Evolutionary conservation across 2,113 vertebrate species (phyloP).

Genomic region (Lethenteron camtschaticum): DNA sequence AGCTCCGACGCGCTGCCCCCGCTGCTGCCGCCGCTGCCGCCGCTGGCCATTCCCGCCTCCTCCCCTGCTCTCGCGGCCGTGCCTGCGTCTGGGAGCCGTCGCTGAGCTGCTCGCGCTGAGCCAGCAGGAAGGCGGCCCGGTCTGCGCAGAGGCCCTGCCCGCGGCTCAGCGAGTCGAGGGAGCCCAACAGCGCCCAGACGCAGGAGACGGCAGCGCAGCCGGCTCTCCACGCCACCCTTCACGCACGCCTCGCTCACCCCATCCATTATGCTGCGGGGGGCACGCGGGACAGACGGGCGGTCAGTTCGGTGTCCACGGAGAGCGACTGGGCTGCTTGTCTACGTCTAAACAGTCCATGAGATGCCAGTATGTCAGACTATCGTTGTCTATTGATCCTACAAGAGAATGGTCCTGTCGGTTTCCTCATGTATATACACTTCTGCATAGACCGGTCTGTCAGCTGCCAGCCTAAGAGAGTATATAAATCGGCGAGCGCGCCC

Average conservation of each 20-base stretch:
- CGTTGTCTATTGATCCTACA: too few species aligned
- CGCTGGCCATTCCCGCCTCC: neutral
- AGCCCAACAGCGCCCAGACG: constrained; percentile 44
- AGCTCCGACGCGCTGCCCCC: neutral
- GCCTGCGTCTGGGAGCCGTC: constrained; percentile 23
- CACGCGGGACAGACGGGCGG: too few species aligned
- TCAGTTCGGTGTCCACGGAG: too few species aligned
- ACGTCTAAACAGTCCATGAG: too few species aligned
- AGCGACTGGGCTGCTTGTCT: too few species aligned
- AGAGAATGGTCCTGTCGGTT: too few species aligned
- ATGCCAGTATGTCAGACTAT: too few species aligned
- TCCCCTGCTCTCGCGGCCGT: too few species aligned
- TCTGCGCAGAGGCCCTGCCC: constrained; percentile 47
- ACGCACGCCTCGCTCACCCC: constrained; percentile 76
- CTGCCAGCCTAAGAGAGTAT: too few species aligned
- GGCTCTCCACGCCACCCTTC: constrained; percentile 79
- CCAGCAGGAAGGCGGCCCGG: constrained; percentile 44
- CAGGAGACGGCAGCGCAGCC: constrained; percentile 75
- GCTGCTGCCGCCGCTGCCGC: neutral
- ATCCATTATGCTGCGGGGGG: constrained; percentile 63
- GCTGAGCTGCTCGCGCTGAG: constrained; percentile 49
- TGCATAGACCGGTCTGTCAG: too few species aligned
- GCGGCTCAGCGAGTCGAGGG: constrained; percentile 65
- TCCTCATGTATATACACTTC: too few species aligned
- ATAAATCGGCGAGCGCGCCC: too few species aligned